Conservation (phyloP, 2,888 invertebrate species). For the Drosophila mettleri region DNA sequence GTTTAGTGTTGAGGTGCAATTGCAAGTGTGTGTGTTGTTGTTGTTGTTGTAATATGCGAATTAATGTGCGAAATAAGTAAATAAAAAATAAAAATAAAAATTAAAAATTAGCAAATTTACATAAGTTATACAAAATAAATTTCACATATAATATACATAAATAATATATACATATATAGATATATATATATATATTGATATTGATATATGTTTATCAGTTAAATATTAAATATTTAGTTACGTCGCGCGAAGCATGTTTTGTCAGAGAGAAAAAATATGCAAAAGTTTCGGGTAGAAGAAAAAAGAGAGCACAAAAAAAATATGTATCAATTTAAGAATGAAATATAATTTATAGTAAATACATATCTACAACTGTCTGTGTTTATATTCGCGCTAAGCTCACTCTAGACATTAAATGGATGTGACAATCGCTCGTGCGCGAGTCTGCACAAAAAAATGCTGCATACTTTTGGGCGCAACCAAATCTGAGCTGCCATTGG, state of each 20-base stretch:
- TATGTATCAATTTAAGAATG: slow-evolving; percentile 53
- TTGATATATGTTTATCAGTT: slow-evolving; percentile 1
- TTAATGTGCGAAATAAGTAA: slow-evolving; percentile 59
- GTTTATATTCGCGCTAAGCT: background rate
- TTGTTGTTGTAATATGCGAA: slow-evolving; percentile 28
- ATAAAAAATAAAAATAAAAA: slow-evolving; percentile 60
- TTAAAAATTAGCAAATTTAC: slow-evolving; percentile 52
- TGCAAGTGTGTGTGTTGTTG: slow-evolving; percentile 13
- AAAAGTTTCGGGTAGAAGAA: slow-evolving; percentile 29
- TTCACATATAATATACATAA: background rate
- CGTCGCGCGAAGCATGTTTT: slow-evolving; percentile 18
- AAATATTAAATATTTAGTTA: slow-evolving; percentile 15
- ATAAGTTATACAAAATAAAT: slow-evolving; percentile 28
- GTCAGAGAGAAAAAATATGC: slow-evolving; percentile 8
- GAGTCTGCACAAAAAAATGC: background rate
- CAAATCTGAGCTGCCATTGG: background rate
- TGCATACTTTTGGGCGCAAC: background rate
- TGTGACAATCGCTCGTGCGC: too few species aligned
- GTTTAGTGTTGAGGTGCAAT: slow-evolving; percentile 16
- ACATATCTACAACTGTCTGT: background rate
- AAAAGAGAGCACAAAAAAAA: slow-evolving; percentile 58
- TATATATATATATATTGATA: background rate
- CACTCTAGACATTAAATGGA: too few species aligned
- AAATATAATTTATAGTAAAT: background rate
- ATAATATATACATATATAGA: slow-evolving; percentile 4